Conservation (phyloP, 2,113 vertebrate species). For the Zingel zingel region DNA sequence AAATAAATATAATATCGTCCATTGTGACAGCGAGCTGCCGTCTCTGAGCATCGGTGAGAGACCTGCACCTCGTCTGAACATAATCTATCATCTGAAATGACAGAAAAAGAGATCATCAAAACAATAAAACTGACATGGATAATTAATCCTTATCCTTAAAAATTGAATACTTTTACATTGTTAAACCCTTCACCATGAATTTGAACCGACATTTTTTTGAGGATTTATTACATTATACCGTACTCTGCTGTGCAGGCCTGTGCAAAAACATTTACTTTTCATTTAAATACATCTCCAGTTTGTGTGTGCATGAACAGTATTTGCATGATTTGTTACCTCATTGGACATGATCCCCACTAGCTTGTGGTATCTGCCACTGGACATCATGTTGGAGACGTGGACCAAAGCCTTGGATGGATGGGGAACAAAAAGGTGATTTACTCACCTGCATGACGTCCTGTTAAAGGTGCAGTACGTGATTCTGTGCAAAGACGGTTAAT, state of each 20-base stretch:
- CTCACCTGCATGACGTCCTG: background rate
- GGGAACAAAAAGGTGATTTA: background rate
- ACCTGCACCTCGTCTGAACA: constrained; percentile 50
- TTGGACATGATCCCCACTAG: constrained; percentile 64
- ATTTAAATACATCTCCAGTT: background rate
- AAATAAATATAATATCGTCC: constrained; percentile 71
- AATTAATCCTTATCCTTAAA: background rate
- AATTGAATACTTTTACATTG: background rate
- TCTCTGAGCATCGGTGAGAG: constrained; percentile 47
- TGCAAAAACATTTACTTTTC: background rate
- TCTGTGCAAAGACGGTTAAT: no score
- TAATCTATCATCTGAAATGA: constrained; percentile 65
- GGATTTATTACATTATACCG: background rate
- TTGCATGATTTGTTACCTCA: constrained; percentile 57
- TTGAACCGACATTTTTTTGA: background rate
- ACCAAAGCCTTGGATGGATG: constrained; percentile 69
- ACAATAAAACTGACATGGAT: background rate
- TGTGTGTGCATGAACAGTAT: background rate
- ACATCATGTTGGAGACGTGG: constrained; percentile 70
- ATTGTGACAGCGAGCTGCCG: constrained; percentile 55
- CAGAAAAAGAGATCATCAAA: background rate
- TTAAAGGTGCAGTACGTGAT: no score
- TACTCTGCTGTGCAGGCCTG: background rate
- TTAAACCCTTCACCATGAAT: background rate
- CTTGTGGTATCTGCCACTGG: constrained; percentile 59